Percentiles rank a stretch among this genome's conserved stretches.
These are phyloP conservation scores for Trissolcus basalis DNA, from an alignment of 1,140 invertebrate species.

Conservation along the genomic window DNA sequence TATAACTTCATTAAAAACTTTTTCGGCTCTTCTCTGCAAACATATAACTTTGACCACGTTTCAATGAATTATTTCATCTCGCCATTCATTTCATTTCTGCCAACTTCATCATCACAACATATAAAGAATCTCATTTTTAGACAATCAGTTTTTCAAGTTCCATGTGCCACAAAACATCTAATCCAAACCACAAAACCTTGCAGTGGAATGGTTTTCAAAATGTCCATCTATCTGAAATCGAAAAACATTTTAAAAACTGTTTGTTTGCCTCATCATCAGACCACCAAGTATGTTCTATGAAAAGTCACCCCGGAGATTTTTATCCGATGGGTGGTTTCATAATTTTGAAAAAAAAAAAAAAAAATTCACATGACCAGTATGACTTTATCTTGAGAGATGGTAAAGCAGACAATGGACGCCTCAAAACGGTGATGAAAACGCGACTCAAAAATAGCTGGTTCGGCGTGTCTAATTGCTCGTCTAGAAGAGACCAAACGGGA, in stretches of 20 bases:
- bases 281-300: slow-evolving; percentile 49
- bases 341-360: no score
- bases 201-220: no score
- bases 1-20: background rate
- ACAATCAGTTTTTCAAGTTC: no score
- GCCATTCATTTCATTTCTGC: no score
- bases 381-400: slow-evolving; percentile 55
- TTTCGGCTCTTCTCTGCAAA: background rate
- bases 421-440: slow-evolving; percentile 27
- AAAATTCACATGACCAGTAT: slow-evolving; percentile 42
- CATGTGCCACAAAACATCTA: no score
- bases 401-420: slow-evolving; percentile 1
- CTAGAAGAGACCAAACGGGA: slow-evolving; percentile 62
- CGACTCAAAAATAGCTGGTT: background rate
- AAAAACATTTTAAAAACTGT: no score
- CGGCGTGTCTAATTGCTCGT: slow-evolving; percentile 58
- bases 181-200: no score
- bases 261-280: slow-evolving; percentile 43
- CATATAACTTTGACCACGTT: no score
- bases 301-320: slow-evolving; percentile 46
- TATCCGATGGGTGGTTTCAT: slow-evolving; percentile 51
- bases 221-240: no score
- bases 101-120: no score
- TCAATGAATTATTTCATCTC: no score
- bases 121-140: no score